Percentiles rank a stretch among this genome's conserved stretches.
Conservation (phyloP, 2,888 invertebrate genomes). For the Lasioglossum morio region DNA sequence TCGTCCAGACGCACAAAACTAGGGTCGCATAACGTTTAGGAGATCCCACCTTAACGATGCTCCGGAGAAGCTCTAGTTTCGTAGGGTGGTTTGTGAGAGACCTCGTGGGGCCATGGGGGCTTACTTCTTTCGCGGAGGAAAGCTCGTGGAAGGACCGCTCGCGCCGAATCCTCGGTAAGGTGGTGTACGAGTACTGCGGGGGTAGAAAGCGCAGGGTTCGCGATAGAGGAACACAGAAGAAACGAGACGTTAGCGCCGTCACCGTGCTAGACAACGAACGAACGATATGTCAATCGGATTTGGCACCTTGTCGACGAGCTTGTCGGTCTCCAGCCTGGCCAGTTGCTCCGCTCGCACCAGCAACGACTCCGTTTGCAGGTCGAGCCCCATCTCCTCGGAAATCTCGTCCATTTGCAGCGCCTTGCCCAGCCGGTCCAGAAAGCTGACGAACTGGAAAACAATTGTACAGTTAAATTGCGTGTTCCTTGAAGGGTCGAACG, state of each 20-base stretch:
- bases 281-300: slow-evolving; percentile 17
- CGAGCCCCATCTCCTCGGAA: slow-evolving; percentile 92
- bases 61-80: not conserved
- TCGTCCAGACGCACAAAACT: too few species aligned
- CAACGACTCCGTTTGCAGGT: slow-evolving; percentile 93
- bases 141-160: slow-evolving; percentile 93
- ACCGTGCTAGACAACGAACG: slow-evolving; percentile 13
- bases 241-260: slow-evolving; percentile 56
- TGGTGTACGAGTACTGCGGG: slow-evolving; percentile 89
- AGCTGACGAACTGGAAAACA: slow-evolving; percentile 89
- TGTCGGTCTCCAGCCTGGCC: slow-evolving; percentile 92
- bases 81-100: not conserved
- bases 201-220: slow-evolving; percentile 51
- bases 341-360: slow-evolving; percentile 94
- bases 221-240: slow-evolving; percentile 58
- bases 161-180: slow-evolving; percentile 90
- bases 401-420: slow-evolving; percentile 94
- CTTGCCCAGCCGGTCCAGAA: slow-evolving; percentile 92
- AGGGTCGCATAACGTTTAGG: too few species aligned
- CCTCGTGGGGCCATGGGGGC: slow-evolving; percentile 71
- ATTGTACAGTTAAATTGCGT: too few species aligned
- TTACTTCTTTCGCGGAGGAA: slow-evolving; percentile 92
- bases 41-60: not conserved
- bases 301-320: slow-evolving; percentile 92
- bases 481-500: too few species aligned